phyloP scores from a whole-genome alignment of 2,888 invertebrate genomes.

The Choristoneura rosaceana region DNA sequence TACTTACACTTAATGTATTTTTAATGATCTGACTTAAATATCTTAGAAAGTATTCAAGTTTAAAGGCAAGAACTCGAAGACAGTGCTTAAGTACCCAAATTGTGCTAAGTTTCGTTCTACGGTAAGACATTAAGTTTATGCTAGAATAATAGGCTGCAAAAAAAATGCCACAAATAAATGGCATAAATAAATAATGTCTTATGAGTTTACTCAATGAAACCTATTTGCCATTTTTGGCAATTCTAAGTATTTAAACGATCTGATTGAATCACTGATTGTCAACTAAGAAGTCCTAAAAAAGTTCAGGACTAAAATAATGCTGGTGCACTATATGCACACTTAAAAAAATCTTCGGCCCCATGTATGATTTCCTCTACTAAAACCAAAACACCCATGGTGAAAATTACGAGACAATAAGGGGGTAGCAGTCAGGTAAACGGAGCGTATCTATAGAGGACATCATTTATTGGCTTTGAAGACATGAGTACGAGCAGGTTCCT shows the following conservation, averaged over 20 bases:
- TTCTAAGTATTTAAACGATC: no score
- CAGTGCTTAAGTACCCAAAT: conserved; percentile 34
- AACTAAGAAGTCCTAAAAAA: no score
- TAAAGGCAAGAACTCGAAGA: conserved; percentile 42
- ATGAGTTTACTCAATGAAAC: background rate
- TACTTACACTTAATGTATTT: conserved; percentile 60
- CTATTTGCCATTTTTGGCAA: no score
- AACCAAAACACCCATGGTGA: background rate
- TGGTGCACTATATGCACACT: no score
- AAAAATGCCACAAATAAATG: background rate
- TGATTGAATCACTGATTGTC: no score
- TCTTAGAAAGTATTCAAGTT: conserved; percentile 45
- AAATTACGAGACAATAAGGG: background rate
- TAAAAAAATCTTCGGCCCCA: no score
- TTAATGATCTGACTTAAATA: conserved; percentile 56
- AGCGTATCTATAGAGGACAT: background rate
- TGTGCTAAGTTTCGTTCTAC: conserved; percentile 40
- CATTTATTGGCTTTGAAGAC: background rate
- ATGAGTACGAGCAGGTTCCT: background rate
- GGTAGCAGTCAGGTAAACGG: background rate
- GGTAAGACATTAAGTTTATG: conserved; percentile 20
- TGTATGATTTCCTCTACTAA: no score
- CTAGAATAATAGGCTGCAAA: background rate
- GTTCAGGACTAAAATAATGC: no score
- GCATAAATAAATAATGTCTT: no score